Percentiles rank a stretch among this genome's conserved stretches.
phyloP scores from a whole-genome alignment of 2,797 vertebrate genomes.

The Clarias platycephalus region DNA sequence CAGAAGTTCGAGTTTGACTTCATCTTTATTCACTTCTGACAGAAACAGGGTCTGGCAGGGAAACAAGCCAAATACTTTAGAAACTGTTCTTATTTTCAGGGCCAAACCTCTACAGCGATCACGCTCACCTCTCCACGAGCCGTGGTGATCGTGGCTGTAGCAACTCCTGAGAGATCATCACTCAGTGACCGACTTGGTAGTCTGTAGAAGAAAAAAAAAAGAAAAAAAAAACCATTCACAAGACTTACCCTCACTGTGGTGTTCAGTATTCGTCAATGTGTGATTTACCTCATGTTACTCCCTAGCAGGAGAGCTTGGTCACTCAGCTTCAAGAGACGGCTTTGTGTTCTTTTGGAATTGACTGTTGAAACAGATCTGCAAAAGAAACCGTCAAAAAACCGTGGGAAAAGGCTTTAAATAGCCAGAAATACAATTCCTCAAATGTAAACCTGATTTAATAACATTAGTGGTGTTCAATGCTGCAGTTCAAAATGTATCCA shows the following conservation, averaged over 20 bases:
- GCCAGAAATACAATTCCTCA: neutral
- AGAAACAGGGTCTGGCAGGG: constrained; percentile 70
- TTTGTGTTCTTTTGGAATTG: constrained; percentile 54
- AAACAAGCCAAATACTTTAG: neutral
- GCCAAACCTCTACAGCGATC: neutral
- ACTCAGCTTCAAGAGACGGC: constrained; percentile 47
- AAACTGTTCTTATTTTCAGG: too few species aligned
- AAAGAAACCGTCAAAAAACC: neutral
- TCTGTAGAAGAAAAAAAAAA: constrained; percentile 36
- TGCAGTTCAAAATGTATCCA: neutral
- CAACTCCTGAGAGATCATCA: constrained; percentile 56
- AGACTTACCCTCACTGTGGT: rapidly evolving
- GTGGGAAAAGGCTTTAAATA: too few species aligned
- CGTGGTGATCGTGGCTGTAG: constrained; percentile 76
- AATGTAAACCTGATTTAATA: neutral
- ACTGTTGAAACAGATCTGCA: constrained; percentile 31
- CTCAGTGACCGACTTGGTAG: constrained; percentile 56
- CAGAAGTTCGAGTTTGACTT: constrained; percentile 75
- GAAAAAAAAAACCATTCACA: rapidly evolving
- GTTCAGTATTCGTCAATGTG: too few species aligned
- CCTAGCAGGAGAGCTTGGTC: constrained; percentile 14
- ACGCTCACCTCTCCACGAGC: constrained; percentile 75
- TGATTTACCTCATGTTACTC: constrained; percentile 61
- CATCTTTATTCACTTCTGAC: constrained; percentile 76
- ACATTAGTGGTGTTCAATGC: too few species aligned